Evolutionary conservation across 2,797 vertebrate species (phyloP).

Genomic region (Microchirus variegatus): DNA sequence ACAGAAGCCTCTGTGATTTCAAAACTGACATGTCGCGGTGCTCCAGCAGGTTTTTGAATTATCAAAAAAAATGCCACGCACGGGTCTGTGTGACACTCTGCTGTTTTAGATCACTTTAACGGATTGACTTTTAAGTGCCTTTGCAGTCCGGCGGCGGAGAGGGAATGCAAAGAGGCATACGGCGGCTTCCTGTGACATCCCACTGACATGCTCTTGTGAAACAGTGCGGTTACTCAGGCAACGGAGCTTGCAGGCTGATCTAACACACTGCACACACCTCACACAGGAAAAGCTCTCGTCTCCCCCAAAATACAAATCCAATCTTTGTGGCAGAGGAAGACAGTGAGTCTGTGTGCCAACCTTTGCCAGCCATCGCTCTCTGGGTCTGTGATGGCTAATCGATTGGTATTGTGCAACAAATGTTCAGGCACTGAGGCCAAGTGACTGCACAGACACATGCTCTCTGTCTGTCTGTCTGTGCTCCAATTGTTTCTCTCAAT

Average conservation of each 20-base stretch:
- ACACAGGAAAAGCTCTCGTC: slow-evolving; percentile 45
- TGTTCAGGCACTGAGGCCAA: slow-evolving; percentile 38
- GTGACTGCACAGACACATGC: slow-evolving; percentile 20
- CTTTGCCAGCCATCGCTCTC: slow-evolving; percentile 38
- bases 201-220: slow-evolving; percentile 20
- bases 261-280: slow-evolving; percentile 47
- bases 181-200: slow-evolving; percentile 24
- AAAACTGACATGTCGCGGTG: slow-evolving; percentile 52
- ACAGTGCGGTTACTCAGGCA: slow-evolving; percentile 54
- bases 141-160: slow-evolving; percentile 52
- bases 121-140: slow-evolving; percentile 63
- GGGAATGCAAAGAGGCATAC: slow-evolving; percentile 42
- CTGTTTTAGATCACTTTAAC: slow-evolving; percentile 62
- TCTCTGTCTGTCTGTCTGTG: neutral
- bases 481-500: slow-evolving; percentile 26
- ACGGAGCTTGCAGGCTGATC: slow-evolving; percentile 38
- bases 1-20: slow-evolving; percentile 46
- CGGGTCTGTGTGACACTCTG: slow-evolving; percentile 58
- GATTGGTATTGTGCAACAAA: slow-evolving; percentile 48
- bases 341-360: slow-evolving; percentile 35
- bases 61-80: slow-evolving; percentile 56
- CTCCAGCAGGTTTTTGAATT: slow-evolving; percentile 61
- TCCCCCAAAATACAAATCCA: slow-evolving; percentile 59
- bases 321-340: slow-evolving; percentile 37
- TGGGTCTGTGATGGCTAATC: slow-evolving; percentile 48